Conservation (phyloP, 2,113 vertebrate species). For the Dasyurus viverrinus region DNA sequence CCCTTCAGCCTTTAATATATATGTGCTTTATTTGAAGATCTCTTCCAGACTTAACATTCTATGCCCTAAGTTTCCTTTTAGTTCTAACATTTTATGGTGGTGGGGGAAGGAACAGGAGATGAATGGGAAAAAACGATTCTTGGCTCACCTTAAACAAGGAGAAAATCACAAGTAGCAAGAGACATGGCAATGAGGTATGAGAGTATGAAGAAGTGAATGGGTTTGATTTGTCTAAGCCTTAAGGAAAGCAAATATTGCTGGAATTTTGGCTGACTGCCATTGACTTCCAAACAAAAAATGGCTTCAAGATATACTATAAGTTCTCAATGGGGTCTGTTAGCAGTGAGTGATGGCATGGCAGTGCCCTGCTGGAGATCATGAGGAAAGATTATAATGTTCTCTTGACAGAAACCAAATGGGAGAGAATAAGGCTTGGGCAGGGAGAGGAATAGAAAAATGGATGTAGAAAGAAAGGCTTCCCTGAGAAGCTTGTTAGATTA, state of each 20-base stretch:
- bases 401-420: conserved; percentile 40
- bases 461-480: not conserved
- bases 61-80: not conserved
- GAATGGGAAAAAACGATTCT: not conserved
- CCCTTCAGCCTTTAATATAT: not conserved
- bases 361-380: not conserved
- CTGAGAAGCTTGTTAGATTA: not conserved
- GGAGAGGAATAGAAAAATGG: conserved; percentile 9
- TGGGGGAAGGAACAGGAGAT: not conserved
- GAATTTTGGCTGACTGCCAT: conserved; percentile 74
- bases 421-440: conserved; percentile 21
- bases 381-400: conserved; percentile 58
- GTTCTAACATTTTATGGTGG: not conserved
- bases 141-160: conserved; percentile 27
- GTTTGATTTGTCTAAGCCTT: conserved; percentile 74
- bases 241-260: conserved; percentile 76
- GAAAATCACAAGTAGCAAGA: conserved; percentile 58
- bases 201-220: conserved; percentile 60
- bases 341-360: conserved; percentile 61
- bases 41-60: conserved; percentile 21
- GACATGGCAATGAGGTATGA: not conserved
- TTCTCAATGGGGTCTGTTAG: conserved; percentile 65
- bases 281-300: conserved; percentile 76
- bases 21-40: not conserved
- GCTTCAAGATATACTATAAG: conserved; percentile 73